Evolutionary conservation across 1,140 invertebrate species (phyloP).

Genomic region (Drosophila leontia): DNA sequence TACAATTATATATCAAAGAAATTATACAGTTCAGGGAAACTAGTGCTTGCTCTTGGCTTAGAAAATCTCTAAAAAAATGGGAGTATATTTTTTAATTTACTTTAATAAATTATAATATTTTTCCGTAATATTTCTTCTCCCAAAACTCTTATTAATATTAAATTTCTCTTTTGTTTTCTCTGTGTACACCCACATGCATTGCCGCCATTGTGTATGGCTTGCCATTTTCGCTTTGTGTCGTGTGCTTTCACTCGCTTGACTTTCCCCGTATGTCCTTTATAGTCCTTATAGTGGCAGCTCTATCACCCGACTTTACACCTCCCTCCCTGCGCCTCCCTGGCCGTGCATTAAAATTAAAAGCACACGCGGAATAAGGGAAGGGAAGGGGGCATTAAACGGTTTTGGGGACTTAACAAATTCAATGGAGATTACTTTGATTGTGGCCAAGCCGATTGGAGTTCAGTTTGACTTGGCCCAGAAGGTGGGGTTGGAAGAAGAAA

Average conservation of each 20-base stretch:
- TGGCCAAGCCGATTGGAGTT: constrained; percentile 22
- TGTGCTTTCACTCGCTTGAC: constrained; percentile 69
- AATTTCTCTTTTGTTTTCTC: neutral
- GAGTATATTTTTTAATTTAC: neutral
- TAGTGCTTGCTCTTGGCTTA: neutral
- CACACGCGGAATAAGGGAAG: neutral
- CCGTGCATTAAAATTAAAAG: constrained; percentile 51
- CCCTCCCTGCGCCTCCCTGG: neutral
- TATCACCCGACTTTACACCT: constrained; percentile 5
- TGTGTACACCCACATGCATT: constrained; percentile 18
- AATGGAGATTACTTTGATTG: constrained; percentile 55
- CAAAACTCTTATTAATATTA: neutral
- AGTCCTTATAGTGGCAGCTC: constrained; percentile 38
- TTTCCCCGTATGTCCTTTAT: constrained; percentile 54
- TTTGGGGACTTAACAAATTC: constrained; percentile 43
- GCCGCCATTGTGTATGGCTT: constrained; percentile 35
- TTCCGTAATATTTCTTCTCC: neutral
- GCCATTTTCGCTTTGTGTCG: constrained; percentile 55
- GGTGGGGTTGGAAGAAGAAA: neutral
- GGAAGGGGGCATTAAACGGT: constrained; percentile 22
- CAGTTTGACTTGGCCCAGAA: neutral
- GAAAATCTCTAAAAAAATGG: neutral
- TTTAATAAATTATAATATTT: no score
- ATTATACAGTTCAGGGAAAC: no score
- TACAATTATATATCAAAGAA: no score